A percentile compares a stretch with the other conserved stretches of the same genome.
Conservation (phyloP, 2,888 invertebrate genomes). For the Eumacrocentrus americanus region DNA sequence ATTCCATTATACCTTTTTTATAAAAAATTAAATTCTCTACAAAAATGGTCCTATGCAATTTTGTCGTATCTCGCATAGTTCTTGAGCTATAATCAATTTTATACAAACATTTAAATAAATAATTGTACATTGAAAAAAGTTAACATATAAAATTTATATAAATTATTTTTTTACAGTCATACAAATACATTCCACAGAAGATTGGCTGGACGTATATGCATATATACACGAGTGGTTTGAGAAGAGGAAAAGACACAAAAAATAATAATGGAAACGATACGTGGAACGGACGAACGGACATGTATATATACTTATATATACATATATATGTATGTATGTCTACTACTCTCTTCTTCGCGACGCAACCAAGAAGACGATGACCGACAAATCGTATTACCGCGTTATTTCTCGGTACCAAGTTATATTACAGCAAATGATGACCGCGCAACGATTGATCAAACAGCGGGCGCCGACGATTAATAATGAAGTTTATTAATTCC, state of each 20-base stretch:
- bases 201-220: constrained; percentile 5
- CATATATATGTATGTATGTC: no score
- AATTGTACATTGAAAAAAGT: no score
- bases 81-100: no score
- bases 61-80: no score
- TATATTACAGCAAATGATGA: constrained; percentile 3
- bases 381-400: constrained; percentile 29
- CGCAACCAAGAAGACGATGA: constrained; percentile 14
- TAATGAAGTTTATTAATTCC: constrained; percentile 43
- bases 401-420: constrained; percentile 30
- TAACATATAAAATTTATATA: neutral
- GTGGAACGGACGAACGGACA: constrained; percentile 27
- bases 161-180: neutral
- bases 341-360: no score
- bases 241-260: constrained; percentile 12
- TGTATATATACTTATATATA: no score
- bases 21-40: no score
- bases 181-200: neutral
- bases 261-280: constrained; percentile 23
- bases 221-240: no score
- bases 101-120: neutral
- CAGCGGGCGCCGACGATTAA: constrained; percentile 44
- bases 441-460: constrained; percentile 43
- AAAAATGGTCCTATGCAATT: neutral
- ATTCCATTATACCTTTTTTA: no score